Base-by-base conservation (phyloP, 1,140 invertebrate species). In the Asbolus verrucosus region DNA sequence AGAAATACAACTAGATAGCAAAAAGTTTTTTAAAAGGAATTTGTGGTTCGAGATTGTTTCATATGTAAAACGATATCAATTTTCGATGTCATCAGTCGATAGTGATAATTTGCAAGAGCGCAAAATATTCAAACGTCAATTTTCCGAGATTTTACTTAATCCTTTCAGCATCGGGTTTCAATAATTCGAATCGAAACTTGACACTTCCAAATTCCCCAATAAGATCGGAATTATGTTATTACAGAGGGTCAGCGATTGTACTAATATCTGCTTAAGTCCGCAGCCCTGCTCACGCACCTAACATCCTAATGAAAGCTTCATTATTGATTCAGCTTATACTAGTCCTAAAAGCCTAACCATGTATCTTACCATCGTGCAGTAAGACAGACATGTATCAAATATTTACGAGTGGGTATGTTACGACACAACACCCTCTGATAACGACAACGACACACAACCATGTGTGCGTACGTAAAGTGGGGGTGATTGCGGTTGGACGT, bases 401-500 rank as follows among this genome's bases (percentile, higher is more conserved):
- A 54, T 54, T 54, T 54, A 54, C 46, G 46, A 27, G 27, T 19
- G 46, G 27, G 21, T 54, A 11, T 54, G 46, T 14, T 24, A 54
- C 11, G 46, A 54, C 46, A 27, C n/a, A n/a, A 5, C 3, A 54
- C 11, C 24, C 19, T 5, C n/a, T 54, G 14, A 54, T 54, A 54
- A 54, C 27, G 27, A 54, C n/a, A 27, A 21, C 14, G n/a, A 13
- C n/a, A 21, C 46, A 54, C 18, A 13, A 27, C 19, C 27, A 21
- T 54, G 46, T 54, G 11, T 50, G 14, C 9, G 43, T 50, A 50
- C 6, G 15, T 50, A 21, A 50, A 54, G 21, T 14, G 11, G 18
- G 46, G 46, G 46, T 54, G 46, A 54, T 54, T 54, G 46, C 46
- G 46, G 61, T 50, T 8, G 43, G 61, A 39, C 33, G 60, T 31